phyloP scores from a whole-genome alignment of 1,140 invertebrate species.

The Conopomorpha cramerella region DNA sequence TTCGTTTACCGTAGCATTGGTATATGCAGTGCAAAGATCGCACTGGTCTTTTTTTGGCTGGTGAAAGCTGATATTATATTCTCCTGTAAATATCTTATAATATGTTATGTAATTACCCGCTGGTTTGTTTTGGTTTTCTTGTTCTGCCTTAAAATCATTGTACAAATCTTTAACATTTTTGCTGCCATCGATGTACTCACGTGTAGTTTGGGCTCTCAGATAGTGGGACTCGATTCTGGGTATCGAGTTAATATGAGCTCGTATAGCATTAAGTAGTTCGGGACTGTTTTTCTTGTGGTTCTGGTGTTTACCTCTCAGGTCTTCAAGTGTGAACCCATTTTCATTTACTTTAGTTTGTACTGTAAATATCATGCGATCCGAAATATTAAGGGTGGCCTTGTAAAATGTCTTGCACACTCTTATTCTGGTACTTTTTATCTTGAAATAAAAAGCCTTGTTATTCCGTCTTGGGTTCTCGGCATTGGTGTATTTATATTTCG shows the following conservation, averaged over 20 bases:
- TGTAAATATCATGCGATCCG: constrained; percentile 12
- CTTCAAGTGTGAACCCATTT: too few relatives aligned
- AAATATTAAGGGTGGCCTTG: too few relatives aligned
- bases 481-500: constrained; percentile 8
- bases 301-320: too few relatives aligned
- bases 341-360: too few relatives aligned
- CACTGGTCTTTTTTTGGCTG: constrained; percentile 43
- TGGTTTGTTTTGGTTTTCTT: constrained; percentile 10
- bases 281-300: too few relatives aligned
- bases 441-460: constrained; percentile 12
- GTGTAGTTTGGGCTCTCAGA: too few relatives aligned
- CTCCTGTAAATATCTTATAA: constrained; percentile 21
- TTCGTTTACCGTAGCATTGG: constrained; percentile 19
- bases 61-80: constrained; percentile 32
- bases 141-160: too few relatives aligned
- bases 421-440: constrained; percentile 4
- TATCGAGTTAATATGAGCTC: constrained; percentile 15
- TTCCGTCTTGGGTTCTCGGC: constrained; percentile 6
- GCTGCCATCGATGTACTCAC: constrained; percentile 27
- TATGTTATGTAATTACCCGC: constrained; percentile 17
- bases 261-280: too few relatives aligned
- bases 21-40: constrained; percentile 23
- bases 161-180: constrained; percentile 21
- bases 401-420: too few relatives aligned
- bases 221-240: too few relatives aligned